Evolutionary conservation across 2,797 vertebrate species (phyloP), one percentile per base, ranked within the genome.

Genomic region (Manis crassicaudata): DNA sequence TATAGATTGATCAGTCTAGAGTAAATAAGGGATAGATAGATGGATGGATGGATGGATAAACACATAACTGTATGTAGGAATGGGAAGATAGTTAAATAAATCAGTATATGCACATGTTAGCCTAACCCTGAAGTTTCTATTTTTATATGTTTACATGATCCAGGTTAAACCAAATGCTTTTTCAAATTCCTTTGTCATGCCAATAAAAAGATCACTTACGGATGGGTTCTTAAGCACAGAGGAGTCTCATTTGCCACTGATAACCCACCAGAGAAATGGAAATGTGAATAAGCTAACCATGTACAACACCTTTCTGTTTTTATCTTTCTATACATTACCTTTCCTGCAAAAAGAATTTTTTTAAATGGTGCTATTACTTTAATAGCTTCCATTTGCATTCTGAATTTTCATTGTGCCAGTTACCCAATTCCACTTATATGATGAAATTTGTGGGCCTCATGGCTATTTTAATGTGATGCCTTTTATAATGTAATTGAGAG

Each of bases 401-500:
- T 91, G 92, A 98, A 97, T 98, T 98, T 98, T 97, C 97, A 97
- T 97, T 98, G 92, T 98, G 90, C 83, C 92, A 68, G 95, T 98
- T 97, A 97, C 84, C 90, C 1, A 0, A 96, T 96, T 95, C 95
- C 79, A 93, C 96, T 98, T 97, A 97, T 94, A 76, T 93, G 76
- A 94, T 94, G 92, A 98, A 98, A 98, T 98, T 2, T 98, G 97
- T 97, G 96, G 81, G 90, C 97, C 96, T 98, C 92, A 16, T 70
- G 63, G 97, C 97, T 98, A 98, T 98, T 98, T 98, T 98, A 98
- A 97, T 98, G 96, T 96, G 97, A 95, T 98, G 96, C 65, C 91
- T 98, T 98, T 98, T 98, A 98, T 98, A 97, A 91, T 25, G 37
- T 98, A 98, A 98, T 98, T 98, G 98, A 98, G 97, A 97, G 89